Evolutionary conservation across 1,140 invertebrate species (phyloP), one percentile per base, ranked within the genome.

Genomic region (Onthophagus taurus): DNA sequence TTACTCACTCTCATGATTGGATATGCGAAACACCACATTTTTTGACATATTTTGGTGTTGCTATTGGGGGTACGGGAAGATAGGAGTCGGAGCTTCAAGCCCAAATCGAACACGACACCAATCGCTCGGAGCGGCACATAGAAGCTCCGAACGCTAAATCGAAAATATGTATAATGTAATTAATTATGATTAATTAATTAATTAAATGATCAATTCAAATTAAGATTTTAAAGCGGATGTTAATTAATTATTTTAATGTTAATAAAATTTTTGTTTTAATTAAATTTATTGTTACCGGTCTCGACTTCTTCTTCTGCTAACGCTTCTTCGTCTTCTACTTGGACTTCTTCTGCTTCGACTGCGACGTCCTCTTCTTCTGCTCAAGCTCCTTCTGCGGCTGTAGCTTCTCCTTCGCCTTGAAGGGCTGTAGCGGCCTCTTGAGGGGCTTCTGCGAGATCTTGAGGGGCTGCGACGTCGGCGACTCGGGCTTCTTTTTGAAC

Each of bases 371-470:
- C 49, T 46, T 13, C 53, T 34, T 30, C 47, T 47, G 36, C 54
- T 49, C 13, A 49, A 14, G 18, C 52, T 55, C 33, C 55, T 48
- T 8, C 52, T 20, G 12, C 51, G 51, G 33, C 55, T 51, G 35
- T 53, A 50, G 29, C 55, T 48, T 26, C 38, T 23, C 24, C 57
- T 50, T 44, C 54, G 53, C 29, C 58, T 47, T 20, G 58, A 47
- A 7, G 53, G 55, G 51, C 58, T 60, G 14, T 47, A 47, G 14
- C 57, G 50, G n/a, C n/a, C n/a, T 26, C 57, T 46, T 9, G 57
- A 51, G 2, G 39, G 34, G 19, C 57, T 61, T 7, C 56, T 48
- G 8, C 42, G 33, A 7, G 26, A 21, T 29, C 47, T 23, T 5
- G 54, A 54, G n/a, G 45, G 47, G 45, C 45, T 62, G 11, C 54